Conservation (phyloP, 1,140 invertebrate species). For the Aphelenchoides avenae region DNA sequence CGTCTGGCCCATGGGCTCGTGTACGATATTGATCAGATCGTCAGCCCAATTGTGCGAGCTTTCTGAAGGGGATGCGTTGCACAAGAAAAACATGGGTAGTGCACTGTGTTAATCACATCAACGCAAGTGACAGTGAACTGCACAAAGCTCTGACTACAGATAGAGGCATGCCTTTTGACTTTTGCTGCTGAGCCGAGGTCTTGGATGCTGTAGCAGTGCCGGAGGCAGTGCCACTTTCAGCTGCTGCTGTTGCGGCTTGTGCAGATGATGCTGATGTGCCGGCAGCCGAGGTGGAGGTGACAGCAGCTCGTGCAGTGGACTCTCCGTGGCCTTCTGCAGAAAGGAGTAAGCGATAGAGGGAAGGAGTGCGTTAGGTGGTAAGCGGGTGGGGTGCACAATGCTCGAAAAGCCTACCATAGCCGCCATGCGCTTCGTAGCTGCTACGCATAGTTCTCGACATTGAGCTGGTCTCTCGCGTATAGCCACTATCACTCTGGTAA, state of each 20-base stretch:
- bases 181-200: too few relatives aligned
- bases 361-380: constrained; percentile 3
- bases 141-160: too few relatives aligned
- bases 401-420: constrained; percentile 45
- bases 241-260: too few relatives aligned
- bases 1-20: constrained; percentile 56
- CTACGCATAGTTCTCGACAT: too few relatives aligned
- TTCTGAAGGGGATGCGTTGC: neutral
- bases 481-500: constrained; percentile 48
- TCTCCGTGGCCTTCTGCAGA: too few relatives aligned
- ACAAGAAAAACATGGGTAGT: constrained; percentile 1
- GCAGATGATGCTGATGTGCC: too few relatives aligned
- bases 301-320: too few relatives aligned
- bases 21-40: constrained; percentile 57
- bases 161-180: too few relatives aligned
- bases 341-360: constrained; percentile 9
- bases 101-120: neutral
- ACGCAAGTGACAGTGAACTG: too few relatives aligned
- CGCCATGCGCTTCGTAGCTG: constrained; percentile 14
- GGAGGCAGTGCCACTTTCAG: too few relatives aligned
- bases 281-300: too few relatives aligned
- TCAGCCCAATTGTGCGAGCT: constrained; percentile 52
- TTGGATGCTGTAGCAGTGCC: too few relatives aligned
- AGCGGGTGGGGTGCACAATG: neutral
- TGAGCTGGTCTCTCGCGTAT: constrained; percentile 48